These are phyloP conservation scores for Drosophila anomelani DNA, from an alignment of 2,888 invertebrate species.

Conservation along the genomic window DNA sequence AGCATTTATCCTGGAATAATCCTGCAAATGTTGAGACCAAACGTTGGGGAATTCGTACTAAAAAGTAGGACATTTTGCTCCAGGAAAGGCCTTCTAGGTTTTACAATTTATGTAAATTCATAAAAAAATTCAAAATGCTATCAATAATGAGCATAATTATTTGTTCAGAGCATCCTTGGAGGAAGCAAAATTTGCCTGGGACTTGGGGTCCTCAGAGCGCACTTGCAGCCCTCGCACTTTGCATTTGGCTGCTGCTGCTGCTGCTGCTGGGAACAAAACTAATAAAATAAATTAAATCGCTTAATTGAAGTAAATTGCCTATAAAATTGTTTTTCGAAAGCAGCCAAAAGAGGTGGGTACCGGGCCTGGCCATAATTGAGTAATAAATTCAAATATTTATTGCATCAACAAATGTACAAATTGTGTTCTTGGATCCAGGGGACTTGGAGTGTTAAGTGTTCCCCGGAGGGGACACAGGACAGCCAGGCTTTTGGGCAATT, in stretches of 20 bases:
- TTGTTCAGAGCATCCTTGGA: neutral
- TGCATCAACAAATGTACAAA: constrained; percentile 57
- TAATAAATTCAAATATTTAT: constrained; percentile 69
- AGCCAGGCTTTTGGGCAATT: constrained; percentile 38
- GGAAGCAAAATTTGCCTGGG: neutral
- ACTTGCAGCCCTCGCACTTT: constrained; percentile 41
- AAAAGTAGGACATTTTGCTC: no score
- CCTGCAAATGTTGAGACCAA: neutral
- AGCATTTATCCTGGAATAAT: neutral
- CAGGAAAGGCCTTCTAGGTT: neutral
- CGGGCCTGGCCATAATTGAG: constrained; percentile 51
- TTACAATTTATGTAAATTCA: neutral
- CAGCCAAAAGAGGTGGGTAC: constrained; percentile 5
- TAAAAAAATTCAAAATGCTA: neutral
- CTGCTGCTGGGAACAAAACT: constrained; percentile 51
- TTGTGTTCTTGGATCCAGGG: constrained; percentile 24
- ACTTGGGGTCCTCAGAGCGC: constrained; percentile 6
- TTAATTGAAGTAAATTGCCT: constrained; percentile 74
- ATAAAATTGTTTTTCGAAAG: constrained; percentile 55
- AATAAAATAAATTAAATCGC: constrained; percentile 75
- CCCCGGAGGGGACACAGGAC: neutral
- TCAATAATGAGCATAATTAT: neutral
- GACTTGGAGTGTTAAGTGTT: constrained; percentile 36
- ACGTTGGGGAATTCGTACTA: neutral
- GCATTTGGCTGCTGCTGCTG: constrained; percentile 25